Conservation (phyloP, 2,888 invertebrate species). For the Ectemnius cavifrons region DNA sequence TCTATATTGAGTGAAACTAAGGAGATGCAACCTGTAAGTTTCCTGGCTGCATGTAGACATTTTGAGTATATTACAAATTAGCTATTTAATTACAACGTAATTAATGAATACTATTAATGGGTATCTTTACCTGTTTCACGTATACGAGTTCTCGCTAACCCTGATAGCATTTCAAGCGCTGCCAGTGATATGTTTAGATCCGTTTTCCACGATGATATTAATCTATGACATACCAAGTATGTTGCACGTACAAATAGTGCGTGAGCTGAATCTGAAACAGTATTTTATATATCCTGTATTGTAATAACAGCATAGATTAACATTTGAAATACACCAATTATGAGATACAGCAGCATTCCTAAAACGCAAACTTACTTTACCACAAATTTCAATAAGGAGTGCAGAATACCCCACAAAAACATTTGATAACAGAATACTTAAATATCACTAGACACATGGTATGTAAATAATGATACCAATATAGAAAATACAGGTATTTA, state of each 20-base stretch:
- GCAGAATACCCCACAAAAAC: slow-evolving; percentile 29
- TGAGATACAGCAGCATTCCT: background rate
- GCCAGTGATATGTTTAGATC: slow-evolving; percentile 96
- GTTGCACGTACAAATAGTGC: slow-evolving; percentile 95
- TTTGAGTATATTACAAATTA: slow-evolving; percentile 24
- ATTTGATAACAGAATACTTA: slow-evolving; percentile 35
- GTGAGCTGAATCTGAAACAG: slow-evolving; percentile 86
- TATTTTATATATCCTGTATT: background rate
- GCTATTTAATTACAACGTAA: slow-evolving; percentile 3
- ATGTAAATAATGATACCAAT: slow-evolving; percentile 43
- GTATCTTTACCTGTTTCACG: slow-evolving; percentile 87
- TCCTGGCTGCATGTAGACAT: slow-evolving; percentile 78
- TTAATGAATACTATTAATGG: slow-evolving; percentile 1
- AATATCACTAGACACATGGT: slow-evolving; percentile 30
- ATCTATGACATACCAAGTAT: slow-evolving; percentile 94
- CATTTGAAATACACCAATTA: slow-evolving; percentile 4
- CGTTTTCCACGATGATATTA: slow-evolving; percentile 97
- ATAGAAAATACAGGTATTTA: slow-evolving; percentile 70
- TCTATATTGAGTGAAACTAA: slow-evolving; percentile 8
- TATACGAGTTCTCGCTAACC: slow-evolving; percentile 93
- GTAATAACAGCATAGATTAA: background rate
- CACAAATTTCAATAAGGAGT: background rate
- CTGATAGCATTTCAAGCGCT: slow-evolving; percentile 93
- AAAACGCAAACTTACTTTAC: background rate
- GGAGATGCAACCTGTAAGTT: slow-evolving; percentile 78